These are phyloP conservation scores for Pemphredon lugubris DNA, from an alignment of 2,888 invertebrate species.

Conservation along the genomic window DNA sequence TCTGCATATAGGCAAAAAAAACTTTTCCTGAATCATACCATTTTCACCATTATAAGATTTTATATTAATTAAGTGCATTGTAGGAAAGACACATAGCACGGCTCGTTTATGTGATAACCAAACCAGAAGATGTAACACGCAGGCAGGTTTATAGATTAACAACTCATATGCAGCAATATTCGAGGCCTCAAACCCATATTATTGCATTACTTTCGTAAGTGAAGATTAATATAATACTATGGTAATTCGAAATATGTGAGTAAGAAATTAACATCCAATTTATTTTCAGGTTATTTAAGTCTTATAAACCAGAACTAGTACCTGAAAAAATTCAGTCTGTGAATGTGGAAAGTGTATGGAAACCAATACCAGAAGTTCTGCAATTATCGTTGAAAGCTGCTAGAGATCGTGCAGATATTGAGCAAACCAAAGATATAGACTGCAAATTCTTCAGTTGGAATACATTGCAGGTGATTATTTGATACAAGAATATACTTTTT, in stretches of 20 bases:
- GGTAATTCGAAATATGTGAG: too few relatives aligned
- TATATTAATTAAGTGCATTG: conserved; percentile 1
- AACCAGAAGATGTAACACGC: conserved; percentile 77
- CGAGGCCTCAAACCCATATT: conserved; percentile 69
- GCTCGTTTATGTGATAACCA: conserved; percentile 74
- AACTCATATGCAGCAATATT: conserved; percentile 54
- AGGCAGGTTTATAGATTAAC: conserved; percentile 73
- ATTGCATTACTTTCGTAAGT: conserved; percentile 74
- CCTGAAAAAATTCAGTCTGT: conserved; percentile 76
- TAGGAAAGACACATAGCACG: conserved; percentile 71
- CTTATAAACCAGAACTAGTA: conserved; percentile 78
- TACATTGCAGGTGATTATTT: conserved; percentile 38
- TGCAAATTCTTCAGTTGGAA: conserved; percentile 67
- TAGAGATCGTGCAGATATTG: conserved; percentile 61
- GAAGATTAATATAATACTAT: neutral
- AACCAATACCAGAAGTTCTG: conserved; percentile 71
- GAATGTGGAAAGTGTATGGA: conserved; percentile 77
- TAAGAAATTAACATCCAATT: too few relatives aligned
- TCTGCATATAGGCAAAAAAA: too few relatives aligned
- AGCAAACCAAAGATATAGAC: conserved; percentile 23
- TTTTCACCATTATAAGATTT: conserved; percentile 2
- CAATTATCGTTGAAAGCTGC: conserved; percentile 70
- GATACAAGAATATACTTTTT: neutral
- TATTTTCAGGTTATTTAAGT: conserved; percentile 74
- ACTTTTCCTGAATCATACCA: too few relatives aligned